Evolutionary conservation across 2,888 invertebrate species (phyloP).

Genomic region (Ophioninae sp.): DNA sequence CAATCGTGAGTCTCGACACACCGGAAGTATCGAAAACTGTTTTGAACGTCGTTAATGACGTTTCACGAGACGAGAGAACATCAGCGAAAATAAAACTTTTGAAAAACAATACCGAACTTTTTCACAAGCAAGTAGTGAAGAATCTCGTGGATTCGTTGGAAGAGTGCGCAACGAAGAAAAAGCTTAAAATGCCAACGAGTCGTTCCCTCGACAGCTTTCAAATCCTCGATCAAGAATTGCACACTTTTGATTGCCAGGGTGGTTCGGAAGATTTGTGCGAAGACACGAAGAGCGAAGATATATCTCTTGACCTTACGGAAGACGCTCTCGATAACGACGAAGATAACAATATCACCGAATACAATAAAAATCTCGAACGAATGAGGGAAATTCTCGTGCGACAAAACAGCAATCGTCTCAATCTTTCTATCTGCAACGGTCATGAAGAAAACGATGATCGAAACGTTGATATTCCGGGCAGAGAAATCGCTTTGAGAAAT

Average conservation of each 20-base stretch:
- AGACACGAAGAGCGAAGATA: constrained; percentile 72
- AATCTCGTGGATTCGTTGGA: constrained; percentile 77
- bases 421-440: constrained; percentile 36
- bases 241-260: constrained; percentile 80
- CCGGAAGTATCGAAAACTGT: constrained; percentile 14
- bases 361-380: constrained; percentile 53
- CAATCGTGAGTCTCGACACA: constrained; percentile 15
- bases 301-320: constrained; percentile 69
- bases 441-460: neutral
- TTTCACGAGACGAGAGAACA: constrained; percentile 12
- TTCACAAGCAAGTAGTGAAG: constrained; percentile 77
- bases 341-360: constrained; percentile 47
- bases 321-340: constrained; percentile 67
- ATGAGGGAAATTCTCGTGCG: constrained; percentile 41
- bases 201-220: constrained; percentile 78
- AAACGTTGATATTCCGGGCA: neutral
- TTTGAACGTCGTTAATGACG: constrained; percentile 5
- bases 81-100: constrained; percentile 58
- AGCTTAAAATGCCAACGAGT: constrained; percentile 77
- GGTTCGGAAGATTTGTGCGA: constrained; percentile 80
- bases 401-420: constrained; percentile 41
- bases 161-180: constrained; percentile 73
- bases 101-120: constrained; percentile 73
- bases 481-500: constrained; percentile 17
- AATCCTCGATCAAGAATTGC: constrained; percentile 76